Conservation (phyloP, 2,888 invertebrate species). For the Lingula anatina region DNA sequence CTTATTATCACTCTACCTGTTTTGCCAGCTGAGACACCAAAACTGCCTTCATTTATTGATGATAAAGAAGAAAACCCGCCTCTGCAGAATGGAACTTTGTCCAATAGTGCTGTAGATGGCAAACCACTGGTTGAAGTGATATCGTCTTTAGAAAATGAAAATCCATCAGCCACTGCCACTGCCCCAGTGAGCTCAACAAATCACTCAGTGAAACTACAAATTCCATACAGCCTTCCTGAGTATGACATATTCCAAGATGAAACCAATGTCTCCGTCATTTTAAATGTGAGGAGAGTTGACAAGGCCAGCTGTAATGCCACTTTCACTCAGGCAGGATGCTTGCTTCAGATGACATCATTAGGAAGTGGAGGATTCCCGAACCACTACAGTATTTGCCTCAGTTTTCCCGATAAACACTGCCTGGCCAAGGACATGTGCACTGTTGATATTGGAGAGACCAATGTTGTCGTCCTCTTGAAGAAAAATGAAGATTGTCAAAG, state of each 20-base stretch:
- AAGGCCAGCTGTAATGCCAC: conserved; percentile 25
- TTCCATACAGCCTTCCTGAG: conserved; percentile 18
- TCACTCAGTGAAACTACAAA: conserved; percentile 16
- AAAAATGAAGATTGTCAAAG: conserved; percentile 26
- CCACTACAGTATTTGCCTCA: conserved; percentile 70
- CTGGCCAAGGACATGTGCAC: conserved; percentile 28
- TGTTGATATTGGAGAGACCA: conserved; percentile 28
- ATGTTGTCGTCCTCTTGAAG: conserved; percentile 30
- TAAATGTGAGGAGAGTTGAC: conserved; percentile 36
- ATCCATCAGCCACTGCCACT: not conserved
- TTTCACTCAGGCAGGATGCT: conserved; percentile 15
- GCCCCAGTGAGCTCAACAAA: conserved; percentile 13
- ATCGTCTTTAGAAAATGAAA: conserved; percentile 4
- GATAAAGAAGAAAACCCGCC: conserved; percentile 3
- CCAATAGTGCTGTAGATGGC: conserved; percentile 16
- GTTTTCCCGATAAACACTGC: conserved; percentile 55
- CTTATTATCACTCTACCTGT: conserved; percentile 79
- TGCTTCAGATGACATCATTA: conserved; percentile 61
- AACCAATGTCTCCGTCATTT: conserved; percentile 36
- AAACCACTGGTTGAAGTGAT: conserved; percentile 14
- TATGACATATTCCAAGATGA: conserved; percentile 36
- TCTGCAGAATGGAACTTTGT: not conserved
- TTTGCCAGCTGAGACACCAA: conserved; percentile 37
- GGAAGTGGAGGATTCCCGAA: conserved; percentile 79
- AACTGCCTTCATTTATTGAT: conserved; percentile 18